Evolutionary conservation across 1,140 invertebrate genomes (phyloP).

Genomic region (Paraescarpia echinospica): DNA sequence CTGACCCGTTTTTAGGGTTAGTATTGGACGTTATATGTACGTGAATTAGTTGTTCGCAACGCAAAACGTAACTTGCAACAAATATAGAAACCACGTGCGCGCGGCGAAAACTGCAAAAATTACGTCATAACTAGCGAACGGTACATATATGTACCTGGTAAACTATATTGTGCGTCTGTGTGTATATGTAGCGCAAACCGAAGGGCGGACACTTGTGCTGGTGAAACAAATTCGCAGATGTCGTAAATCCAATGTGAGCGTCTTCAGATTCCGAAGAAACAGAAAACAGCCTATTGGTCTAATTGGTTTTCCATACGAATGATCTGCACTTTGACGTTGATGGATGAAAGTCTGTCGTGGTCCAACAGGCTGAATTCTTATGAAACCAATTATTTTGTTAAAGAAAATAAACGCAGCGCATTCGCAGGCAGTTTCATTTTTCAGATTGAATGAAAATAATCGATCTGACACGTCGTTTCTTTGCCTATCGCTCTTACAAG

Average conservation of each 20-base stretch:
- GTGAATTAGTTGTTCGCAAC: too few relatives aligned
- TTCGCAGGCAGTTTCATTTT: background rate
- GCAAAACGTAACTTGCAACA: too few relatives aligned
- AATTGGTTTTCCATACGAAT: background rate
- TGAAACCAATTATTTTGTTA: background rate
- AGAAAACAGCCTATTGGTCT: background rate
- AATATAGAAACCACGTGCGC: too few relatives aligned
- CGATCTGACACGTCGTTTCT: background rate
- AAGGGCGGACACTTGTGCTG: background rate
- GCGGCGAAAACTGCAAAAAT: too few relatives aligned
- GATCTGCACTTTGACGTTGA: background rate
- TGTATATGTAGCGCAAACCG: too few relatives aligned
- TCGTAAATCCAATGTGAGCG: background rate
- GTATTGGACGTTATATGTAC: too few relatives aligned
- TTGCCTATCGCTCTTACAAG: background rate
- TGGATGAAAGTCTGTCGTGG: background rate
- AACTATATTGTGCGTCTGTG: too few relatives aligned
- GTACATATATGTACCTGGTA: too few relatives aligned
- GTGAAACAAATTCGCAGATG: background rate
- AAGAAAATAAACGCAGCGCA: background rate
- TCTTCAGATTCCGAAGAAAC: background rate
- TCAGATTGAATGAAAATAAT: background rate
- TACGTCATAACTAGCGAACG: too few relatives aligned
- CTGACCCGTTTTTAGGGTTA: too few relatives aligned
- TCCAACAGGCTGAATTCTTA: background rate